These are phyloP conservation scores for Triplophysa yarkandensis DNA, from an alignment of 2,797 vertebrate genomes.

Conservation along the genomic window DNA sequence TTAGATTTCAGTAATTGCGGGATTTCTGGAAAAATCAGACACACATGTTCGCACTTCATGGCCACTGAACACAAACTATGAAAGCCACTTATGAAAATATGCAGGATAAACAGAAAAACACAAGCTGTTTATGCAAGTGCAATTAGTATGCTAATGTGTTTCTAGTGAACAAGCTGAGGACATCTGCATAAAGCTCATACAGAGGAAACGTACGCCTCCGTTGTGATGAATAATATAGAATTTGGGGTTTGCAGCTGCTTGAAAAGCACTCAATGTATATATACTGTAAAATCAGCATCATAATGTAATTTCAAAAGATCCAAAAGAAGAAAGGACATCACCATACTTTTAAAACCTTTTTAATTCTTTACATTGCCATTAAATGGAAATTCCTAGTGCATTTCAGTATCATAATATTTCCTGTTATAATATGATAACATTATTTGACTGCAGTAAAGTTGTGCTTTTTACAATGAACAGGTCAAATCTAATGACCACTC, in stretches of 20 bases:
- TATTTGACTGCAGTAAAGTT: slow-evolving; percentile 74
- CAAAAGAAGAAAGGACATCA: not conserved
- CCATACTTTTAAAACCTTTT: slow-evolving; percentile 34
- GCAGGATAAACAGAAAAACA: slow-evolving; percentile 63
- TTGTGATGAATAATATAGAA: slow-evolving; percentile 11
- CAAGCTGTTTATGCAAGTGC: slow-evolving; percentile 75
- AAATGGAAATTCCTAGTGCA: slow-evolving; percentile 75
- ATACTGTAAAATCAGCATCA: not conserved
- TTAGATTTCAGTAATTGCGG: slow-evolving; percentile 19
- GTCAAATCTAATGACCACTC: slow-evolving; percentile 60
- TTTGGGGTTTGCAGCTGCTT: not conserved
- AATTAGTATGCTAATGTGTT: slow-evolving; percentile 70
- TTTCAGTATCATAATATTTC: slow-evolving; percentile 76
- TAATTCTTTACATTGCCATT: too few species aligned
- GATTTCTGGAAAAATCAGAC: slow-evolving; percentile 42
- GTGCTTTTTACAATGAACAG: slow-evolving; percentile 73
- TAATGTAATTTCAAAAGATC: slow-evolving; percentile 6
- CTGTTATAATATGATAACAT: too few species aligned
- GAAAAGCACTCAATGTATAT: not conserved
- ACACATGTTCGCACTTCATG: slow-evolving; percentile 67
- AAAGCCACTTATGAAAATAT: slow-evolving; percentile 63
- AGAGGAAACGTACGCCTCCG: slow-evolving; percentile 12
- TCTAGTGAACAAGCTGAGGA: slow-evolving; percentile 66
- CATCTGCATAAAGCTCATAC: slow-evolving; percentile 64
- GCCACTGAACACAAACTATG: slow-evolving; percentile 66